Conservation (phyloP, 1,140 invertebrate genomes). For the Drosophila repletoides region DNA sequence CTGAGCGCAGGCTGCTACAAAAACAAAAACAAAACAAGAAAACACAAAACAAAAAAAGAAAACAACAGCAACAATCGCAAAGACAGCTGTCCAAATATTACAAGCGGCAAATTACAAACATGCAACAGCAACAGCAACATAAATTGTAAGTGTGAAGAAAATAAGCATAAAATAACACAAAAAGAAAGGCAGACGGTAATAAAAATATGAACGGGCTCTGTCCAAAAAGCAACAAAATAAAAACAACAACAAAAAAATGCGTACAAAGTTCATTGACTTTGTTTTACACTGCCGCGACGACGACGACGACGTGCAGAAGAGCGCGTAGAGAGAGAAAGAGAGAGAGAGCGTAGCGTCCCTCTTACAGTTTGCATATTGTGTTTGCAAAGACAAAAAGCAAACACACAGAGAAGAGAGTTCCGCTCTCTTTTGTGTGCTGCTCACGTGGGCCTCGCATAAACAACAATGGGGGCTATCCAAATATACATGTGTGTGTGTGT, state of each 20-base stretch:
- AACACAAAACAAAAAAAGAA: constrained; percentile 2
- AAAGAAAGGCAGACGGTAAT: constrained; percentile 49
- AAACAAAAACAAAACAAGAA: not conserved
- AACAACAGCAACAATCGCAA: constrained; percentile 13
- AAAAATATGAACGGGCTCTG: constrained; percentile 44
- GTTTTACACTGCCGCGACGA: constrained; percentile 55
- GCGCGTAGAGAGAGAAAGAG: constrained; percentile 25
- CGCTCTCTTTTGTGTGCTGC: constrained; percentile 10
- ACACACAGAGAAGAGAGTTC: not conserved
- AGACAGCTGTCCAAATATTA: constrained; percentile 70
- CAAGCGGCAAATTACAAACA: constrained; percentile 39
- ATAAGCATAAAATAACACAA: constrained; percentile 56
- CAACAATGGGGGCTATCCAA: constrained; percentile 20
- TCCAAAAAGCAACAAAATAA: constrained; percentile 32
- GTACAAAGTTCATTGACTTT: constrained; percentile 80
- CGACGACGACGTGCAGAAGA: constrained; percentile 14
- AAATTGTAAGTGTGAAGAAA: constrained; percentile 64
- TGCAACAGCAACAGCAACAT: constrained; percentile 33
- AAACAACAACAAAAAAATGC: constrained; percentile 56
- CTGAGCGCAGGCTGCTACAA: constrained; percentile 22
- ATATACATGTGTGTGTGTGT: constrained; percentile 6
- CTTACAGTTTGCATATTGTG: constrained; percentile 26
- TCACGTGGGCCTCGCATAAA: constrained; percentile 43
- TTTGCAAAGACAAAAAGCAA: constrained; percentile 42
- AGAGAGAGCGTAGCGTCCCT: not conserved